Conservation (phyloP, 2,888 invertebrate genomes). For the Drosophila phalerata region DNA sequence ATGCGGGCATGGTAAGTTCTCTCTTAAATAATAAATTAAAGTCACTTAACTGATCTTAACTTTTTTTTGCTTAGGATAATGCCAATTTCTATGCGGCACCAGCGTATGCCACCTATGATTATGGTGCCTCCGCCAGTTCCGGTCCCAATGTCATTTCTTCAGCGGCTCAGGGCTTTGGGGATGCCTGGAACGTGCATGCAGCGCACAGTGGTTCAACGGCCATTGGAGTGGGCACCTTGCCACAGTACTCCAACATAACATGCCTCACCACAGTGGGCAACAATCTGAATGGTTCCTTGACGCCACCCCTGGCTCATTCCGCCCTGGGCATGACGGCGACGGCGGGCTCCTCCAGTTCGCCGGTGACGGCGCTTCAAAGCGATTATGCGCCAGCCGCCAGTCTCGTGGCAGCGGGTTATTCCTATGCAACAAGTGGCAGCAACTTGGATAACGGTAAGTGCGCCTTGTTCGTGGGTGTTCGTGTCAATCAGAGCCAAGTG, state of each 20-base stretch:
- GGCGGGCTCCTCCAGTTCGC: conserved; percentile 61
- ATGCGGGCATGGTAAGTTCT: conserved; percentile 78
- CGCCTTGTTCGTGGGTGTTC: conserved; percentile 79
- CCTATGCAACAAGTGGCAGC: conserved; percentile 78
- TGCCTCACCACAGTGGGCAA: conserved; percentile 65
- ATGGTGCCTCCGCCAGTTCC: conserved; percentile 40
- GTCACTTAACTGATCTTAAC: neutral
- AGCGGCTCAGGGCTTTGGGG: conserved; percentile 70
- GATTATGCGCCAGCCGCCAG: conserved; percentile 83
- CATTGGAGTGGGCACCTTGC: conserved; percentile 69
- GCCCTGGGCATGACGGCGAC: conserved; percentile 57
- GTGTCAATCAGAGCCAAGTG: conserved; percentile 70
- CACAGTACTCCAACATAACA: conserved; percentile 84
- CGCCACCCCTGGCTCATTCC: conserved; percentile 82
- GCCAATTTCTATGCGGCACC: conserved; percentile 83
- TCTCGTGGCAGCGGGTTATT: conserved; percentile 82
- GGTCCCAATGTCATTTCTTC: conserved; percentile 51
- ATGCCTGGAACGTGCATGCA: conserved; percentile 82
- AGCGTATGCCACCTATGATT: conserved; percentile 83
- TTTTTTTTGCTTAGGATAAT: conserved; percentile 76
- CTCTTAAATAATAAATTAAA: neutral
- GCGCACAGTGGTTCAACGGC: conserved; percentile 69
- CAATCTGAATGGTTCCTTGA: conserved; percentile 67
- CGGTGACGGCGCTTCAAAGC: conserved; percentile 77
- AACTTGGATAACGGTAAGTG: conserved; percentile 84